A percentile compares a stretch with the other conserved stretches of the same genome.
Evolutionary conservation across 2,888 invertebrate species (phyloP).

Genomic region (Hermodice carunculata): DNA sequence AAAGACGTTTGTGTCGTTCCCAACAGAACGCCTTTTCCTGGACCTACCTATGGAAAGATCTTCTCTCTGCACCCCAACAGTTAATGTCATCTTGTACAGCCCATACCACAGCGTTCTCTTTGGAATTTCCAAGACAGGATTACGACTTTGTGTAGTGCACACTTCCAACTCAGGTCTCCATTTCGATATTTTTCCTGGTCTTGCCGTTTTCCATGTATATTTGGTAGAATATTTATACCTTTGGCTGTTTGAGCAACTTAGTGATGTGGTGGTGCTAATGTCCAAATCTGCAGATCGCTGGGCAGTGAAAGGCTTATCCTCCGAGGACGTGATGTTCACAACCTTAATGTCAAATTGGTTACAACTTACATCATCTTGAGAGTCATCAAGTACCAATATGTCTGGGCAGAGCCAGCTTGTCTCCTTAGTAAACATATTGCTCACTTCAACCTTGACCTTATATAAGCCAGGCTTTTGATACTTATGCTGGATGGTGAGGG

Average conservation of each 20-base stretch:
- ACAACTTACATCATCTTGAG: conserved; percentile 2
- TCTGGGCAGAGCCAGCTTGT: conserved; percentile 55
- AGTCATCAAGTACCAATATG: conserved; percentile 44
- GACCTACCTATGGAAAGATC: no score
- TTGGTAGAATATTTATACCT: neutral
- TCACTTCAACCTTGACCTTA: conserved; percentile 47
- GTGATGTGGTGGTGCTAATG: neutral
- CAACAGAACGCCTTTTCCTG: no score
- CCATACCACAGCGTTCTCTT: conserved; percentile 44
- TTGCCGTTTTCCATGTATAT: conserved; percentile 54
- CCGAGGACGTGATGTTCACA: neutral
- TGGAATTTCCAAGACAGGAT: conserved; percentile 19
- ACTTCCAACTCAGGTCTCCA: conserved; percentile 40
- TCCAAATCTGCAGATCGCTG: conserved; percentile 22
- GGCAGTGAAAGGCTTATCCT: conserved; percentile 11
- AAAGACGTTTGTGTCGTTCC: no score
- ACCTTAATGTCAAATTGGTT: neutral
- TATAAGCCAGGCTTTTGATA: conserved; percentile 45
- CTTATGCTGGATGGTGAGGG: conserved; percentile 18
- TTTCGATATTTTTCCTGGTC: no score
- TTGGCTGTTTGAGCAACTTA: neutral
- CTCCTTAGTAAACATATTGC: conserved; percentile 53
- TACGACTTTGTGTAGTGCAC: conserved; percentile 25
- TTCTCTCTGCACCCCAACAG: conserved; percentile 40
- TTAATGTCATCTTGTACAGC: conserved; percentile 53